phyloP scores from a whole-genome alignment of 2,797 vertebrate genomes.

The Coccyzus lansbergi region DNA sequence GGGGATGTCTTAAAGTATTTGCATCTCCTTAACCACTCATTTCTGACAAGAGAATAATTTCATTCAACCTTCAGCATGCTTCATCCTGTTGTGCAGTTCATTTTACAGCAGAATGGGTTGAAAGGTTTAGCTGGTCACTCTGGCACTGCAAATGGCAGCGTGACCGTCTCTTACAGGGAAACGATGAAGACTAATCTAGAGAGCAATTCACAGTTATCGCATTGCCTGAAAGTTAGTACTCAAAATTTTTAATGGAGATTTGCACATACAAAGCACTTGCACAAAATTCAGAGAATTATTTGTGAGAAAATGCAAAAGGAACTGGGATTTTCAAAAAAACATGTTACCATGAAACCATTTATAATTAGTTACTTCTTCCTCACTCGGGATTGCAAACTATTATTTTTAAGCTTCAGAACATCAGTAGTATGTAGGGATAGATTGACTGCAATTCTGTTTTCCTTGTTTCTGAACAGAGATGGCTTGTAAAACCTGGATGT shows the following conservation, averaged over 20 bases:
- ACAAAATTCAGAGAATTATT: neutral
- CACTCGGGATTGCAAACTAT: neutral
- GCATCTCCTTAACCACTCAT: neutral
- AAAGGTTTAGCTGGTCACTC: neutral
- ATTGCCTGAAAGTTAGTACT: neutral
- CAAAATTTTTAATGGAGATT: neutral
- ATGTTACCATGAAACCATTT: neutral
- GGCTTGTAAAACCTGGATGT: neutral
- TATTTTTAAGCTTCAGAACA: neutral
- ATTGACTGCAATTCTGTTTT: neutral
- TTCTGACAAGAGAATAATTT: neutral
- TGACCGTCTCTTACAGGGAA: neutral
- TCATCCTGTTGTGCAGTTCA: neutral
- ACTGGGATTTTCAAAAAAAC: neutral
- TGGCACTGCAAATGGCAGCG: neutral
- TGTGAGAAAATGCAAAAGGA: neutral
- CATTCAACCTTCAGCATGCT: neutral
- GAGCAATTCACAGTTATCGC: neutral
- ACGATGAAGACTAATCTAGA: neutral
- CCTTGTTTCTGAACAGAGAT: neutral
- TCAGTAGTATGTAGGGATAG: neutral
- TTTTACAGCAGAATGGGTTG: neutral
- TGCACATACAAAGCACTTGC: neutral
- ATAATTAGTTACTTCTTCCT: neutral
- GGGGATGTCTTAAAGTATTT: neutral